Evolutionary conservation across 1,140 invertebrate genomes (phyloP).

Genomic region (Bicyclus anynana): DNA sequence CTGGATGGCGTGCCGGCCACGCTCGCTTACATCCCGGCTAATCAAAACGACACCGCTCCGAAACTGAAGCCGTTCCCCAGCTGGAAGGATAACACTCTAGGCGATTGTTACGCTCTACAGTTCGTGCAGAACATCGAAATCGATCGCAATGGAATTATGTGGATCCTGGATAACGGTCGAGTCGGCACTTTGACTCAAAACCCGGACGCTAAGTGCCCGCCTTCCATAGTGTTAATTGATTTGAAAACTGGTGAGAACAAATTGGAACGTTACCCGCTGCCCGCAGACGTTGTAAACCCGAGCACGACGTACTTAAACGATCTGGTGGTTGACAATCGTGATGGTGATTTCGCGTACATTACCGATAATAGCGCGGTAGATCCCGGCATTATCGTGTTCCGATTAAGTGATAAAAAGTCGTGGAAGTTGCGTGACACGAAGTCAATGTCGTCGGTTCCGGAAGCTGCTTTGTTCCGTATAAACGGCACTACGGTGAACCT

Average conservation of each 20-base stretch:
- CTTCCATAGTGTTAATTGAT: slow-evolving; percentile 83
- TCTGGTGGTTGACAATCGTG: slow-evolving; percentile 82
- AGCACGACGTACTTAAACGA: slow-evolving; percentile 81
- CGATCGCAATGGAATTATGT: slow-evolving; percentile 82
- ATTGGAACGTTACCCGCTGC: slow-evolving; percentile 78
- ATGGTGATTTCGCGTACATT: slow-evolving; percentile 83
- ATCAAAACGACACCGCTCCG: slow-evolving; percentile 77
- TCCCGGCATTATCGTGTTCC: slow-evolving; percentile 85
- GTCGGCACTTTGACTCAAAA: slow-evolving; percentile 74
- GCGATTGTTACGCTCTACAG: slow-evolving; percentile 81
- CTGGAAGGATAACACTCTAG: slow-evolving; percentile 81
- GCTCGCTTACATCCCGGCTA: slow-evolving; percentile 78
- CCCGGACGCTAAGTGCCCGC: slow-evolving; percentile 76
- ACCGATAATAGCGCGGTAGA: slow-evolving; percentile 81
- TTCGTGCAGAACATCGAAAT: slow-evolving; percentile 85
- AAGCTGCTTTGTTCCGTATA: slow-evolving; percentile 78
- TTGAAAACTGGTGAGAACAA: slow-evolving; percentile 78
- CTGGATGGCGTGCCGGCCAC: slow-evolving; percentile 82
- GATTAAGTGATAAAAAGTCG: slow-evolving; percentile 77
- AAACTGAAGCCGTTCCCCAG: slow-evolving; percentile 81
- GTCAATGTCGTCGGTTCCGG: slow-evolving; percentile 79
- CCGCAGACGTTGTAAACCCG: slow-evolving; percentile 70
- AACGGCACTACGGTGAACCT: slow-evolving; percentile 76
- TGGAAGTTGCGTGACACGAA: slow-evolving; percentile 82
- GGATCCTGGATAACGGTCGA: slow-evolving; percentile 83